Conservation (phyloP, 2,888 invertebrate species). For the Eristalinus aeneus region DNA sequence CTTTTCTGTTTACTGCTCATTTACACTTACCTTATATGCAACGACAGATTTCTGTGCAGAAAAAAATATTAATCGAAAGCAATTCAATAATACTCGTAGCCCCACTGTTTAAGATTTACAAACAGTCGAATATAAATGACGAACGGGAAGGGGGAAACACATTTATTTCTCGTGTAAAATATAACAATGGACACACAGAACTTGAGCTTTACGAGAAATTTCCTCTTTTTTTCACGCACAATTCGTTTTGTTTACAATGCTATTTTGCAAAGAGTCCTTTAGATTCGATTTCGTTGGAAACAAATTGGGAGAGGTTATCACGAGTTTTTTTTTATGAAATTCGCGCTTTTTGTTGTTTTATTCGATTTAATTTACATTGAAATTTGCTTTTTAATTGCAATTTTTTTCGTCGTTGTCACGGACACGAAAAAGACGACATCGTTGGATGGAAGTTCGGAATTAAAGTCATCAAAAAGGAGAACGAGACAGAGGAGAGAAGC, state of each 20-base stretch:
- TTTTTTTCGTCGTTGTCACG: constrained; percentile 65
- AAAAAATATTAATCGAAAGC: constrained; percentile 53
- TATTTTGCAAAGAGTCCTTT: constrained; percentile 41
- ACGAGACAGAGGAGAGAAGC: constrained; percentile 13
- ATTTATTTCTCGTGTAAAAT: constrained; percentile 64
- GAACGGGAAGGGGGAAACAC: constrained; percentile 32
- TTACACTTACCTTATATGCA: constrained; percentile 55
- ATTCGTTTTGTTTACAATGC: constrained; percentile 65
- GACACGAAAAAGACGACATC: constrained; percentile 70
- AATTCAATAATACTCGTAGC: constrained; percentile 39
- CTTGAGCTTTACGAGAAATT: constrained; percentile 61
- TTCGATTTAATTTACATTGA: constrained; percentile 40
- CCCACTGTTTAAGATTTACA: constrained; percentile 65
- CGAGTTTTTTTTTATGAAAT: constrained; percentile 20
- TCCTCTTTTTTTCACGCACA: constrained; percentile 51
- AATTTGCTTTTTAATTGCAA: constrained; percentile 36
- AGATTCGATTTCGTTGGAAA: constrained; percentile 31
- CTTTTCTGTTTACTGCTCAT: background rate
- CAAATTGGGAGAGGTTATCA: constrained; percentile 29
- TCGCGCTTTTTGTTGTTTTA: constrained; percentile 44
- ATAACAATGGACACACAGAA: constrained; percentile 66
- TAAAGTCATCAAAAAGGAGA: constrained; percentile 39
- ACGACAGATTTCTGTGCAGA: constrained; percentile 54
- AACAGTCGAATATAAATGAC: constrained; percentile 48
- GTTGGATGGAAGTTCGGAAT: constrained; percentile 68